Evolutionary conservation across 2,113 vertebrate genomes (phyloP).

Genomic region (Ancistrus triradiatus): DNA sequence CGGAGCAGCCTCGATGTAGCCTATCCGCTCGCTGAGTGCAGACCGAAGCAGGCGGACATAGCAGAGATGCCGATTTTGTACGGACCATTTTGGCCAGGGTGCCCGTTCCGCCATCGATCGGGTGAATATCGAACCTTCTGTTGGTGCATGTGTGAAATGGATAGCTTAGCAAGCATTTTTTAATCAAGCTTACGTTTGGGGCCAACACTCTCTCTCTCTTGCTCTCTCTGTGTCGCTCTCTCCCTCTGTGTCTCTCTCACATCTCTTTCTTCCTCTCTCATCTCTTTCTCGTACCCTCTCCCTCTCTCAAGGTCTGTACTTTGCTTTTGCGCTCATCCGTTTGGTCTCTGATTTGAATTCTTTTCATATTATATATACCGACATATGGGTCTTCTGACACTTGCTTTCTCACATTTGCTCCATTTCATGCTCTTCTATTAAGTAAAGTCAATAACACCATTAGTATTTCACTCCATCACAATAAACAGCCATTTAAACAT

Average conservation of each 20-base stretch:
- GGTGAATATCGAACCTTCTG: slow-evolving; percentile 99
- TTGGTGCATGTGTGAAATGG: slow-evolving; percentile 93
- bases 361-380: too few species aligned
- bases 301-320: slow-evolving; percentile 28
- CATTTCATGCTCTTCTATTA: too few species aligned
- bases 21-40: slow-evolving; percentile 82
- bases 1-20: slow-evolving; percentile 95
- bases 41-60: slow-evolving; percentile 76
- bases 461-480: too few species aligned
- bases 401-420: too few species aligned
- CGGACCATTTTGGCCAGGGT: slow-evolving; percentile 93
- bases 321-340: too few species aligned
- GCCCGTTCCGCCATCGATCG: slow-evolving; percentile 98
- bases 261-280: too few species aligned
- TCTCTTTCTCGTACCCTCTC: slow-evolving; percentile 55
- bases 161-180: slow-evolving; percentile 94
- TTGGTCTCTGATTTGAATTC: too few species aligned
- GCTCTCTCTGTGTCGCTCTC: background rate
- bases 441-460: too few species aligned
- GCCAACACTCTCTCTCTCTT: slow-evolving; percentile 60
- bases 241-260: too few species aligned
- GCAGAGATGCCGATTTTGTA: slow-evolving; percentile 93
- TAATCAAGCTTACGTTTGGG: slow-evolving; percentile 77
- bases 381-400: too few species aligned
- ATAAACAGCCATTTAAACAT: too few species aligned